Base-by-base conservation (phyloP, 2,113 vertebrate species). In the Otus sunia region DNA sequence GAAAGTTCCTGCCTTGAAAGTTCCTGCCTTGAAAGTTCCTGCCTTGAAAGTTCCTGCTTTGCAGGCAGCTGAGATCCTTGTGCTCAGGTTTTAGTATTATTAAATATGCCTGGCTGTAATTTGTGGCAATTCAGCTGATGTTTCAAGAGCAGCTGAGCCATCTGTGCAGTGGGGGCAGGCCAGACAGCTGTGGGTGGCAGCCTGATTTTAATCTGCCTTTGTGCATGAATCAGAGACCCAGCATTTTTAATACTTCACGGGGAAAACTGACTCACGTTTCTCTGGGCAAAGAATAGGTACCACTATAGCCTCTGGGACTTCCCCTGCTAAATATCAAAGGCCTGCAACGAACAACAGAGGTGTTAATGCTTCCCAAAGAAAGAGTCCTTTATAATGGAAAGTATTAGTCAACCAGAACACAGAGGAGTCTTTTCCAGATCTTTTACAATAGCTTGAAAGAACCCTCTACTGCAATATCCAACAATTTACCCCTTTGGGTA, bases 151-250 rank as follows among this genome's bases (percentile, higher is more conserved):
- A 60, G 56, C 25, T 32, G 84, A 85, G 87, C 92, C 92, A 73
- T 45, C 39, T 13, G 81, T 27, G 49, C 66, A 45, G 92, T 53
- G 71, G 90, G 84, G 81, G 81, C 43, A 94, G 85, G 66, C 90
- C 84, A 96, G 96, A 96, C 94, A 94, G 81, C 29, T 9, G 96
- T 96, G 90, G 96, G 96, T 79, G 96, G 94, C 77, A 93, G 74
- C 43, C 84, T n/a, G 95, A 96, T 96, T 93, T 93, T 71, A 91
- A 96, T 96, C 96, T 60, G 43, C 68, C 69, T 76, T 34, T 63
- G 86, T 59, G 73, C 53, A 8, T 78, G 84, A 95, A 87, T 85
- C 84, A 87, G 94, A 94, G 87, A 56, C 60, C 45, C 62, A 32
- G 78, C 53, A 15, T 73, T 83, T 93, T 83, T 29, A 85, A 91